Base-by-base conservation (phyloP, 2,888 invertebrate genomes). In the Beris morrisii region DNA sequence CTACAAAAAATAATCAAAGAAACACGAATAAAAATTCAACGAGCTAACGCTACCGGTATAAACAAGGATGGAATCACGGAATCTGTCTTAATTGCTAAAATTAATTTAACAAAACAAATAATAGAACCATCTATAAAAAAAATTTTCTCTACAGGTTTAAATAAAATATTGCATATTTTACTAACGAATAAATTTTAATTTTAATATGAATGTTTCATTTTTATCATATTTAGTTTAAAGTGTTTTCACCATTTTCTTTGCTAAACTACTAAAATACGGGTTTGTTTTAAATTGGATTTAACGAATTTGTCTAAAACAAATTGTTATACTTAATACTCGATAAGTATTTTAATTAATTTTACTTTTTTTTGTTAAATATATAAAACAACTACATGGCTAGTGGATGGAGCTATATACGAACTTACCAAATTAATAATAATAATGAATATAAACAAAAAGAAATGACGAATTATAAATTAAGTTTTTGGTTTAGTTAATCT, bases 351-450 rank as follows among this genome's bases (percentile, higher is more conserved):
- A 38, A 38, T 38, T 38, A 38, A 7, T 38, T 7, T 38, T 38
- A 38, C 1, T 38, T 7, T 38, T 38, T 38, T 38, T 38, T 38
- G 22, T 46, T 43, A 48, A 55, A 11, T 38, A 58, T 45, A 30
- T 55, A 67, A 68, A 68, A 68, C 68, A 66, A 63, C 68, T 68
- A 68, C 66, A 50, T 68, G 52, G 45, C 68, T 68, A 68, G 52
- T 68, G 68, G 68, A 68, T 68, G 68, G 68, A 68, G 57, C 66
- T 66, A 48, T 66, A 68, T 30, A 65, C 38, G 38, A 67, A 61
- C 67, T 57, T 50, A 68, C 58, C 53, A 52, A 44, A 61, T 32
- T 38, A 7, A 22, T 28, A 38, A 44, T 48, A 52, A 63, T 22
- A 48, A 15, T 5, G 1, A 38, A 9, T 7, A 38, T 38, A 38